Percentiles rank a stretch among this genome's conserved stretches.
Conservation (phyloP, 2,797 vertebrate genomes). For the Poecilia gillii region DNA sequence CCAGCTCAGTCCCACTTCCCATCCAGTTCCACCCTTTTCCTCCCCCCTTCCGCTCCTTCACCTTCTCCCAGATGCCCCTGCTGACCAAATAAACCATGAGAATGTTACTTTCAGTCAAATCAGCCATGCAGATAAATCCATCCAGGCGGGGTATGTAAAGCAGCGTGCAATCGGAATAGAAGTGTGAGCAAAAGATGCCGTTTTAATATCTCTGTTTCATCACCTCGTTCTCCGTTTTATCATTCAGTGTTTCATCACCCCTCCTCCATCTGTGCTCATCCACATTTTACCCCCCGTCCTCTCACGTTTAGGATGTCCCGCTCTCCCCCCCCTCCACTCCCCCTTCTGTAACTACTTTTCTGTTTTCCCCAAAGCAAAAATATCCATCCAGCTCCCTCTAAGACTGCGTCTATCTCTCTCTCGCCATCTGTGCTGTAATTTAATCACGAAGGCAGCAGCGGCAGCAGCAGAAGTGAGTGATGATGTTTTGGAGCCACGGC, state of each 20-base stretch:
- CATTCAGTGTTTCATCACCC: slow-evolving; percentile 28
- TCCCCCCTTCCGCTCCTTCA: not conserved
- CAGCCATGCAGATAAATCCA: slow-evolving; percentile 21
- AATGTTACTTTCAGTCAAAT: slow-evolving; percentile 58
- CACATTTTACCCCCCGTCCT: slow-evolving; percentile 6
- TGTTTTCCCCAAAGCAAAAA: slow-evolving; percentile 46
- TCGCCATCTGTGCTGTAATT: slow-evolving; percentile 66
- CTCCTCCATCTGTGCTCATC: slow-evolving; percentile 30
- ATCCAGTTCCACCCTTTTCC: not conserved
- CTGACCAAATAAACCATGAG: slow-evolving; percentile 54
- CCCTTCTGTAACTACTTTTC: slow-evolving; percentile 20
- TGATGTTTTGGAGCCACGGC: slow-evolving; percentile 55
- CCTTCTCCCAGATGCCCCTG: slow-evolving; percentile 43
- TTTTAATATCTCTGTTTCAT: slow-evolving; percentile 34
- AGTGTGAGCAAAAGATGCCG: slow-evolving; percentile 11
- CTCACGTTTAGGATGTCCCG: not conserved
- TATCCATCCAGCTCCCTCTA: slow-evolving; percentile 26
- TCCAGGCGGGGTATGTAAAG: not conserved
- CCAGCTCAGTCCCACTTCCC: not conserved
- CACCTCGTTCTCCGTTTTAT: slow-evolving; percentile 42
- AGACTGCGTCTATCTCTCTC: slow-evolving; percentile 8
- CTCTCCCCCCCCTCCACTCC: not conserved
- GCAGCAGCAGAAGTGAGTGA: slow-evolving; percentile 56
- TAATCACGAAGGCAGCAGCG: slow-evolving; percentile 55
- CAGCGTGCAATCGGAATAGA: slow-evolving; percentile 28